These are phyloP conservation scores for Philantomba maxwellii DNA, from an alignment of 2,113 vertebrate species.

Conservation along the genomic window DNA sequence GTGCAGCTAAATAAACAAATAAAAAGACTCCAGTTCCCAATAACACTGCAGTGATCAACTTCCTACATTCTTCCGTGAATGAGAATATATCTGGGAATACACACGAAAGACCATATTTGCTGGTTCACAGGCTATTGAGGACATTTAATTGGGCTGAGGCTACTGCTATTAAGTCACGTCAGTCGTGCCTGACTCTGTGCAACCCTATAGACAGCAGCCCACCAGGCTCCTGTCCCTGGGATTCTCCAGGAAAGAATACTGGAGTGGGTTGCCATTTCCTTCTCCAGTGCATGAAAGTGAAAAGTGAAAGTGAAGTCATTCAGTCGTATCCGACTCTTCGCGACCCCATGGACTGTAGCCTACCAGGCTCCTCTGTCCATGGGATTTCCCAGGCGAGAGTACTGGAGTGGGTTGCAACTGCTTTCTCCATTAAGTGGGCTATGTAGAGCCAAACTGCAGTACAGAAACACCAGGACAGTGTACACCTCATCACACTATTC, in stretches of 20 bases:
- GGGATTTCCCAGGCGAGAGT: not conserved
- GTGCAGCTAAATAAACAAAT: not conserved
- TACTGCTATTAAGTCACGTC: not conserved
- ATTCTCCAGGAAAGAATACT: not conserved
- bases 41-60: not conserved
- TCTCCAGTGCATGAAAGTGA: not conserved
- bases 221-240: not conserved
- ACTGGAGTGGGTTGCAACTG: not conserved
- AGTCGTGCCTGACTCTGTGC: not conserved
- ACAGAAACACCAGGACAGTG: not conserved
- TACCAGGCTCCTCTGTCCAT: not conserved
- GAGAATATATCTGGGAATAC: not conserved
- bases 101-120: not conserved
- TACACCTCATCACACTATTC: not conserved
- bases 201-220: not conserved
- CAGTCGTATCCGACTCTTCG: accelerated
- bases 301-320: not conserved
- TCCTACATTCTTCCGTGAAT: not conserved
- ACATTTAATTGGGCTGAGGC: not conserved
- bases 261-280: not conserved
- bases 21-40: not conserved
- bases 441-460: not conserved
- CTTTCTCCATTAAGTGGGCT: not conserved
- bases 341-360: not conserved
- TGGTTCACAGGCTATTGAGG: not conserved